Conservation (phyloP, 2,888 invertebrate species). For the Erannis defoliaria region DNA sequence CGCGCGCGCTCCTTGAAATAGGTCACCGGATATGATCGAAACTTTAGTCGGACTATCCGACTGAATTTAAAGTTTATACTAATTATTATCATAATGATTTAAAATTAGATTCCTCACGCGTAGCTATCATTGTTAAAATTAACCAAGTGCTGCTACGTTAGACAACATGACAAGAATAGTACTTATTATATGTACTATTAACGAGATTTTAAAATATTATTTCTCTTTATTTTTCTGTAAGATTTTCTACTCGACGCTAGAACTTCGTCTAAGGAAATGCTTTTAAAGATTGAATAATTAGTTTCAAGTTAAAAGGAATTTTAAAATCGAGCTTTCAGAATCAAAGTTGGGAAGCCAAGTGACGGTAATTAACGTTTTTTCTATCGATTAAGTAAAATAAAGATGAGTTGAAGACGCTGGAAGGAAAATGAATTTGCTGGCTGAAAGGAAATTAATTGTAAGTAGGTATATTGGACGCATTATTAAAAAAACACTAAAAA, state of each 20-base stretch:
- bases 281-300: slow-evolving; percentile 47
- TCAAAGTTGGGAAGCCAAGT: slow-evolving; percentile 27
- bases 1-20: no score
- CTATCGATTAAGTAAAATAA: slow-evolving; percentile 7
- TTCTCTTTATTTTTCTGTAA: not conserved
- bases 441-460: not conserved
- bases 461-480: not conserved
- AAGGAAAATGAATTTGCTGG: not conserved
- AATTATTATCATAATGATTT: no score
- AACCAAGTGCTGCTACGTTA: no score
- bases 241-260: not conserved
- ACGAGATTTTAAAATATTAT: no score
- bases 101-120: no score
- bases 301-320: slow-evolving; percentile 41
- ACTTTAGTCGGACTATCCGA: no score
- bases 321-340: slow-evolving; percentile 27
- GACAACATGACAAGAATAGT: no score
- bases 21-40: no score
- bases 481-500: not conserved
- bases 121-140: no score
- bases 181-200: no score
- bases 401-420: not conserved
- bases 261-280: slow-evolving; percentile 45
- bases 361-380: slow-evolving; percentile 30
- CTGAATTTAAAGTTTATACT: no score